A percentile compares a stretch with the other conserved stretches of the same genome.
These are phyloP conservation scores for Penaeus vannamei DNA, from an alignment of 1,140 invertebrate genomes.

Conservation along the genomic window DNA sequence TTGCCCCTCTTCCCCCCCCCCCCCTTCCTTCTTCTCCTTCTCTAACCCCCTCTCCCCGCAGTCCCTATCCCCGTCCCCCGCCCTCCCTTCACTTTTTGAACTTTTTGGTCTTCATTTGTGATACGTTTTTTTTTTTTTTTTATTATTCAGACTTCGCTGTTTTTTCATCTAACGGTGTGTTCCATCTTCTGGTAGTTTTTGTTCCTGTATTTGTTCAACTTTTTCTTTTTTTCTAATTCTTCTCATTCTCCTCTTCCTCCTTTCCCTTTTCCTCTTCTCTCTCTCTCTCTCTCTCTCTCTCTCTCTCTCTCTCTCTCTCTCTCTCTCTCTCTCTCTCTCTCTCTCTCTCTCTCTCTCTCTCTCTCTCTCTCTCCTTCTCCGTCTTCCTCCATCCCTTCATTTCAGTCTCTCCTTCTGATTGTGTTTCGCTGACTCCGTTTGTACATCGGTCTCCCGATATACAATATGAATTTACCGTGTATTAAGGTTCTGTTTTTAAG, in stretches of 20 bases:
- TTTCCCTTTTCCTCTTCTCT: neutral
- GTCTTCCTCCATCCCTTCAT: too few species aligned
- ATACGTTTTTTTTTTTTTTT: too few species aligned
- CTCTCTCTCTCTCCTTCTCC: neutral
- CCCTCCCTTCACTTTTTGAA: neutral
- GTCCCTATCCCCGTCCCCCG: neutral
- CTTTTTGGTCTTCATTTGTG: neutral
- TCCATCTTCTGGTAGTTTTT: neutral
- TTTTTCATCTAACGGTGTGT: too few species aligned
- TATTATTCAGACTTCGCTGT: neutral
- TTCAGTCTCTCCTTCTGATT: too few species aligned
- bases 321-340: neutral
- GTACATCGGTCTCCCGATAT: too few species aligned
- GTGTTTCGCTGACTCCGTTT: too few species aligned
- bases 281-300: neutral
- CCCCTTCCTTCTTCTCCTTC: neutral
- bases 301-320: neutral
- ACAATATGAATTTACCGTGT: too few species aligned
- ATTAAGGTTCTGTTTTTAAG: too few species aligned
- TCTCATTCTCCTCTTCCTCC: neutral
- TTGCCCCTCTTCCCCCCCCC: neutral
- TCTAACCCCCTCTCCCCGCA: neutral
- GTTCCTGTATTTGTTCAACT: neutral
- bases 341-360: neutral
- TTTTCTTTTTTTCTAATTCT: neutral